These are phyloP conservation scores for Lasaia peninsularis DNA, from an alignment of 1,140 invertebrate species.

Conservation along the genomic window DNA sequence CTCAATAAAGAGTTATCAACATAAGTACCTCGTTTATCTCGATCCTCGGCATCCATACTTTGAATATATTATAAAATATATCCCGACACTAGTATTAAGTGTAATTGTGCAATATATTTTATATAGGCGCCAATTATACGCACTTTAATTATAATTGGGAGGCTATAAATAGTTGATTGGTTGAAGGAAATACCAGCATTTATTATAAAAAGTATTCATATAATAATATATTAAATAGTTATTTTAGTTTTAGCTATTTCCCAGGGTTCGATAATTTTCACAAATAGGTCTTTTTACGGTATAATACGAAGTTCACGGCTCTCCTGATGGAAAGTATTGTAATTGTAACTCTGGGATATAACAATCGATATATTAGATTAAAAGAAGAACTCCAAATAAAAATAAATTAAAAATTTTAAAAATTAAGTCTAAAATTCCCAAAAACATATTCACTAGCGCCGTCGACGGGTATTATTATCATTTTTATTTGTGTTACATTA, in stretches of 20 bases:
- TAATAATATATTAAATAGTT: background rate
- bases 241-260: too few relatives aligned
- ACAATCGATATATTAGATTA: too few relatives aligned
- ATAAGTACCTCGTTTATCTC: constrained; percentile 7
- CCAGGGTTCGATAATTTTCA: background rate
- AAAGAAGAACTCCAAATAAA: too few relatives aligned
- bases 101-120: constrained; percentile 12
- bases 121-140: constrained; percentile 3
- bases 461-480: too few relatives aligned
- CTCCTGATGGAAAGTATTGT: too few relatives aligned
- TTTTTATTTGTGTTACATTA: too few relatives aligned
- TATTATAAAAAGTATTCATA: background rate
- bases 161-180: background rate
- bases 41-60: background rate
- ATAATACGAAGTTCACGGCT: too few relatives aligned
- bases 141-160: constrained; percentile 7
- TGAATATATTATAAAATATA: constrained; percentile 10
- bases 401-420: too few relatives aligned
- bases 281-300: too few relatives aligned
- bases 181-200: background rate
- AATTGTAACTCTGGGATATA: too few relatives aligned
- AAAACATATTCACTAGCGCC: too few relatives aligned
- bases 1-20: constrained; percentile 2
- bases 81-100: constrained; percentile 4
- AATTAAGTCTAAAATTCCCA: too few relatives aligned